phyloP scores from a whole-genome alignment of 1,140 invertebrate species.

The Aphaenogaster ashmeadi region DNA sequence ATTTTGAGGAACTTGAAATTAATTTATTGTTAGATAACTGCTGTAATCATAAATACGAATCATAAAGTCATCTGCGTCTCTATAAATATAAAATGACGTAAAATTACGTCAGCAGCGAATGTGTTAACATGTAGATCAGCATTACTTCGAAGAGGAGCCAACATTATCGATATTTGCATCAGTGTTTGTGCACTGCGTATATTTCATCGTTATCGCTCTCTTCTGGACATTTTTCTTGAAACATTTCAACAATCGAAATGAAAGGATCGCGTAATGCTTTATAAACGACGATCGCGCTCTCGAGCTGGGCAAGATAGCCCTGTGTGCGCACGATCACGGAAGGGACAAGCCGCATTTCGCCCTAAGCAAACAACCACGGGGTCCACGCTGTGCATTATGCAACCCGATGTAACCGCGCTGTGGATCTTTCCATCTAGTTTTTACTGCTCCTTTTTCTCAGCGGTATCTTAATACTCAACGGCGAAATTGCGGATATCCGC shows the following conservation, averaged over 20 bases:
- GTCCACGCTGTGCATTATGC: constrained; percentile 67
- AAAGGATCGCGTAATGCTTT: constrained; percentile 44
- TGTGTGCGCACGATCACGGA: constrained; percentile 25
- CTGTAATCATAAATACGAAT: too few relatives aligned
- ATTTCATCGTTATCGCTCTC: constrained; percentile 36
- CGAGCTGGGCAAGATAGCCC: not conserved
- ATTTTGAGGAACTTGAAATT: too few relatives aligned
- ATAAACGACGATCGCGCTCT: constrained; percentile 15
- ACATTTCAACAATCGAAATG: constrained; percentile 59
- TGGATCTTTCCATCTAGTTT: constrained; percentile 70
- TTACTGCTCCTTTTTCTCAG: constrained; percentile 13
- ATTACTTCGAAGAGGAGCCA: not conserved
- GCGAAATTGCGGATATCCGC: constrained; percentile 57
- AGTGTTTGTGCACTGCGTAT: not conserved
- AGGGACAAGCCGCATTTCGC: constrained; percentile 67
- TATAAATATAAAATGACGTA: too few relatives aligned
- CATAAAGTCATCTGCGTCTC: too few relatives aligned
- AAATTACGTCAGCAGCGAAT: too few relatives aligned
- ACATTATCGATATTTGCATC: not conserved
- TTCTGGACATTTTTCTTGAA: constrained; percentile 12
- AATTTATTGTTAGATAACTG: too few relatives aligned
- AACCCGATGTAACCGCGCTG: constrained; percentile 74
- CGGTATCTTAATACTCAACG: not conserved
- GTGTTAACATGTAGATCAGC: not conserved
- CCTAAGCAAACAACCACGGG: constrained; percentile 72